A percentile compares a stretch with the other conserved stretches of the same genome.
These are phyloP conservation scores for Lepidocyrtinus sp. DNA, from an alignment of 2,888 invertebrate genomes.

Conservation along the genomic window DNA sequence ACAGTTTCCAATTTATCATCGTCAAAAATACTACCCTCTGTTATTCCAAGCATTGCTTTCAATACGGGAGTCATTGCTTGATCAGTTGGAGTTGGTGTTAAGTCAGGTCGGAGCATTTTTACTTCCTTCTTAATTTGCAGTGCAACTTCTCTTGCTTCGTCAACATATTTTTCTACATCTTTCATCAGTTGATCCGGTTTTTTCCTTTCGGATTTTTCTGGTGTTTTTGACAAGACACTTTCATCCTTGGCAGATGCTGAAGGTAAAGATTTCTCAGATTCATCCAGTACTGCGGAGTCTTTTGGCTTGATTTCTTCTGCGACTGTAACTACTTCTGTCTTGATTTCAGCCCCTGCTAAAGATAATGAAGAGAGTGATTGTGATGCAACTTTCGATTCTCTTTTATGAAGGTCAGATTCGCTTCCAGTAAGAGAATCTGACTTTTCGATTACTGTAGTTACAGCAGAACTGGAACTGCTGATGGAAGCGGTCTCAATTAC, in stretches of 20 bases:
- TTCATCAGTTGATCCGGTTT: constrained; percentile 72
- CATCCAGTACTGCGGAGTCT: not conserved
- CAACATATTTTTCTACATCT: constrained; percentile 74
- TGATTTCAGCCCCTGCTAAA: not conserved
- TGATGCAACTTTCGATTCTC: not conserved
- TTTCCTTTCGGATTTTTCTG: constrained; percentile 71
- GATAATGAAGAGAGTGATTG: not conserved
- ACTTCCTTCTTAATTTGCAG: constrained; percentile 68
- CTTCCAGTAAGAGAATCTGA: constrained; percentile 43
- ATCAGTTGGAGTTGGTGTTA: constrained; percentile 69
- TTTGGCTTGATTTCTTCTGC: not conserved
- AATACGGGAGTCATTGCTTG: constrained; percentile 69
- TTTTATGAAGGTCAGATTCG: constrained; percentile 44
- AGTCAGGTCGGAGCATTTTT: constrained; percentile 68
- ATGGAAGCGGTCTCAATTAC: constrained; percentile 48
- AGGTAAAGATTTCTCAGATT: not conserved
- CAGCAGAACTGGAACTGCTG: constrained; percentile 63
- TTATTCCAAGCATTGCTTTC: constrained; percentile 68
- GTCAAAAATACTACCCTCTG: constrained; percentile 59
- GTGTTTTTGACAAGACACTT: constrained; percentile 22
- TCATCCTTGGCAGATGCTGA: constrained; percentile 12
- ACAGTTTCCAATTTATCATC: constrained; percentile 69
- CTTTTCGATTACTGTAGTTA: constrained; percentile 54
- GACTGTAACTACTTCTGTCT: not conserved
- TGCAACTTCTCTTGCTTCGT: constrained; percentile 76